phyloP scores from a whole-genome alignment of 2,113 vertebrate genomes.

The Meles meles region DNA sequence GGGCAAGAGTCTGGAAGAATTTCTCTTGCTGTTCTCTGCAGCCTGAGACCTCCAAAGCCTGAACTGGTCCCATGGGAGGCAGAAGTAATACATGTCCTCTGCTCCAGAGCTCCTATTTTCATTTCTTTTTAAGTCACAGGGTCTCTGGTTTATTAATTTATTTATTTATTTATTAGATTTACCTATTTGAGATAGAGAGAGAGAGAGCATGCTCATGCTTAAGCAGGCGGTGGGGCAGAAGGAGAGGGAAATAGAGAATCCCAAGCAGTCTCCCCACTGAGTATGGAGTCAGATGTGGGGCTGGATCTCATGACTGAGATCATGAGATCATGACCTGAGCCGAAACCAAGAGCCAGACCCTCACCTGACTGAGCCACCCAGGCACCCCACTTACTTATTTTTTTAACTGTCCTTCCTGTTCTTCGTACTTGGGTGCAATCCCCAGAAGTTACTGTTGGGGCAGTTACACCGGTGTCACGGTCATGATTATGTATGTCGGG shows the following conservation, averaged over 20 bases:
- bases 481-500: neutral
- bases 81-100: neutral
- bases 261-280: neutral
- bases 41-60: neutral
- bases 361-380: neutral
- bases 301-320: neutral
- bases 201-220: neutral
- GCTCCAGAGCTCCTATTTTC: neutral
- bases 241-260: neutral
- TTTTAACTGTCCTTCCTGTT: neutral
- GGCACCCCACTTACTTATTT: neutral
- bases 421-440: neutral
- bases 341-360: neutral
- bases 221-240: neutral
- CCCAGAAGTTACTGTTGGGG: neutral
- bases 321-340: neutral
- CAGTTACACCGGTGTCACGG: too few relatives aligned
- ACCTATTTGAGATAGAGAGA: neutral
- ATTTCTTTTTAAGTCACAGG: neutral
- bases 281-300: neutral
- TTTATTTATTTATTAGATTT: neutral
- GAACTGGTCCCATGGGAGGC: neutral
- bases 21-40: neutral
- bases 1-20: neutral
- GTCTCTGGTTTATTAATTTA: neutral